phyloP scores from a whole-genome alignment of 1,140 invertebrate species.

The Mercenaria mercenaria region DNA sequence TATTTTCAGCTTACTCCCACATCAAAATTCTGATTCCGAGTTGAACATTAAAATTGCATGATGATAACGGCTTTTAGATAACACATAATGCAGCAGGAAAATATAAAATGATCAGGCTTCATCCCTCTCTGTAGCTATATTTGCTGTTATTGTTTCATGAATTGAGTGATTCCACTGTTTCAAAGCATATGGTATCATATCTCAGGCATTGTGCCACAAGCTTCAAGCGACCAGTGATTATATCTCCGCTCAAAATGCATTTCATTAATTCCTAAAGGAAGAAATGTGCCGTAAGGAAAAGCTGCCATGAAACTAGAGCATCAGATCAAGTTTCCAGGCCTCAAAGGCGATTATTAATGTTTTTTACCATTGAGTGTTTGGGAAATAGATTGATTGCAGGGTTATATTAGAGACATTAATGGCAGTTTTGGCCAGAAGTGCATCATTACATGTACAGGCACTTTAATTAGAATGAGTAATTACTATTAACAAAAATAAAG shows the following conservation, averaged over 20 bases:
- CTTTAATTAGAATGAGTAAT: no score
- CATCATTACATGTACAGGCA: not conserved
- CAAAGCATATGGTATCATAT: not conserved
- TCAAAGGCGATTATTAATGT: constrained; percentile 14
- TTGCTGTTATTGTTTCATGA: not conserved
- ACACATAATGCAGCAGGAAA: not conserved
- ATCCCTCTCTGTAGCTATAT: not conserved
- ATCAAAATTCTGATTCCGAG: not conserved
- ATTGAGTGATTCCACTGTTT: not conserved
- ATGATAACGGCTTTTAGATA: not conserved
- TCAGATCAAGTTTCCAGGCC: not conserved
- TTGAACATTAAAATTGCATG: not conserved
- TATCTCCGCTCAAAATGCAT: constrained; percentile 15
- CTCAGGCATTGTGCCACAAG: not conserved
- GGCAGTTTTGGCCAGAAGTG: not conserved
- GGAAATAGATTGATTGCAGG: not conserved
- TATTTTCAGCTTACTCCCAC: not conserved
- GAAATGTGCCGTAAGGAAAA: constrained; percentile 5
- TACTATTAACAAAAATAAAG: no score
- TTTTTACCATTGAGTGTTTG: not conserved
- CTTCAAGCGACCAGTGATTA: not conserved
- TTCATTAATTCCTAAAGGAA: constrained; percentile 24
- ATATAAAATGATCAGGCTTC: not conserved
- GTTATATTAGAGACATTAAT: not conserved
- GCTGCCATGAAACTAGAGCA: not conserved